phyloP scores from a whole-genome alignment of 2,797 vertebrate genomes.

The Diceros bicornis region DNA sequence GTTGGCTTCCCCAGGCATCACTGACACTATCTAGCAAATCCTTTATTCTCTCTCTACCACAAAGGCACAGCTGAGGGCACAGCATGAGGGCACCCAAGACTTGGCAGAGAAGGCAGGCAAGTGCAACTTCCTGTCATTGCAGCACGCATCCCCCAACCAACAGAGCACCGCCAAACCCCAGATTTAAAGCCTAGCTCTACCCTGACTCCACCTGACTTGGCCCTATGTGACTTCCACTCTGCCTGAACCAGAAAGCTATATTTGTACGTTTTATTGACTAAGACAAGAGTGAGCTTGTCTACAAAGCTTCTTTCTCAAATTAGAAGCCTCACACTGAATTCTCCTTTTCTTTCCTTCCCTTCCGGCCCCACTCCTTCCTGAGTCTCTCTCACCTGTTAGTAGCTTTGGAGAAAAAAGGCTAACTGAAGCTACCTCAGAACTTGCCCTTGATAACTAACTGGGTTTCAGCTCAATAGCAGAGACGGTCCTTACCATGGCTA shows the following conservation, averaged over 20 bases:
- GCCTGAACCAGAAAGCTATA: neutral
- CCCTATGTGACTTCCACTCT: neutral
- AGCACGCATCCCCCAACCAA: neutral
- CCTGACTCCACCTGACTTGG: neutral
- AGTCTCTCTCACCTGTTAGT: neutral
- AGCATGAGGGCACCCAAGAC: neutral
- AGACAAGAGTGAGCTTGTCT: neutral
- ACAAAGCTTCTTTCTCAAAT: neutral
- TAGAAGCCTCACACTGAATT: neutral
- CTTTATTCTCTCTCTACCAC: neutral
- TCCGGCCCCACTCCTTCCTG: neutral
- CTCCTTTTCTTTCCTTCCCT: neutral
- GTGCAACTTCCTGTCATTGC: neutral
- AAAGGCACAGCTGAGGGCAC: neutral
- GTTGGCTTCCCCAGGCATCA: neutral
- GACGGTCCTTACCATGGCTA: neutral
- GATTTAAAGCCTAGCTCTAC: neutral
- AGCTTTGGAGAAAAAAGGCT: conserved; percentile 18
- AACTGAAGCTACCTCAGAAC: neutral
- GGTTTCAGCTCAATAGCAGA: neutral
- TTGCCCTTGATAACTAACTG: neutral
- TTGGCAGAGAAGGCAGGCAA: neutral
- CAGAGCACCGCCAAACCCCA: neutral
- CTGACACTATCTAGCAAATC: neutral
- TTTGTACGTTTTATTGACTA: neutral